Percentiles rank a stretch among this genome's conserved stretches.
Evolutionary conservation across 2,888 invertebrate genomes (phyloP).

Genomic region (Hecatera dysodea): DNA sequence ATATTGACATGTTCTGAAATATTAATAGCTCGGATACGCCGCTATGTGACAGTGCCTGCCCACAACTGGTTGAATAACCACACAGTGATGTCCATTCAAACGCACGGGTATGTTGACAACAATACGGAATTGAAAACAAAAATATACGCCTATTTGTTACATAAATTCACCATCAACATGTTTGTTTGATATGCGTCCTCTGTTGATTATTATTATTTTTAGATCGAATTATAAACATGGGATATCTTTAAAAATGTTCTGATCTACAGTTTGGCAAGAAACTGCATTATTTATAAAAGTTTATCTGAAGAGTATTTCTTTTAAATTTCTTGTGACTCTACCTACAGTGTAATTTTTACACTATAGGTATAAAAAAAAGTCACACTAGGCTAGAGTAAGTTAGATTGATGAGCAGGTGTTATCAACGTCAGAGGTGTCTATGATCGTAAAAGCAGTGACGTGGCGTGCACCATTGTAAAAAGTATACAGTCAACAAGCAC

Average conservation of each 20-base stretch:
- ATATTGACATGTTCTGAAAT: conserved; percentile 60
- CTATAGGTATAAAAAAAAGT: too few relatives aligned
- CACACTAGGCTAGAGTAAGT: not conserved
- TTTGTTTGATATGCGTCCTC: conserved; percentile 15
- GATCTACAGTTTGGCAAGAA: conserved; percentile 41
- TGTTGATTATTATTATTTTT: conserved; percentile 40
- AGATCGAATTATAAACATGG: conserved; percentile 24
- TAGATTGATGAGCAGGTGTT: conserved; percentile 34
- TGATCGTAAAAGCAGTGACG: conserved; percentile 53
- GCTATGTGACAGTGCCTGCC: conserved; percentile 71
- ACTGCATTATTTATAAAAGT: conserved; percentile 35
- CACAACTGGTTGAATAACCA: conserved; percentile 83
- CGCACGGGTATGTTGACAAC: conserved; percentile 57
- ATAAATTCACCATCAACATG: conserved; percentile 27
- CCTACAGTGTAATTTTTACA: conserved; percentile 10
- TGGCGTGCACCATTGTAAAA: conserved; percentile 23
- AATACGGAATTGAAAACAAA: conserved; percentile 49
- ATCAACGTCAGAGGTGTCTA: conserved; percentile 42
- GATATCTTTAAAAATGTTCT: conserved; percentile 29
- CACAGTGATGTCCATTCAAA: conserved; percentile 57
- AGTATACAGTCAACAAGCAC: conserved; percentile 37
- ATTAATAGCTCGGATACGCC: conserved; percentile 70
- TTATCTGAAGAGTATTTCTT: conserved; percentile 25
- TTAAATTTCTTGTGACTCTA: not conserved
- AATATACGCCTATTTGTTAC: conserved; percentile 34